Base-by-base conservation (phyloP, 1,140 invertebrate species). In the Drosophila kanapiae region DNA sequence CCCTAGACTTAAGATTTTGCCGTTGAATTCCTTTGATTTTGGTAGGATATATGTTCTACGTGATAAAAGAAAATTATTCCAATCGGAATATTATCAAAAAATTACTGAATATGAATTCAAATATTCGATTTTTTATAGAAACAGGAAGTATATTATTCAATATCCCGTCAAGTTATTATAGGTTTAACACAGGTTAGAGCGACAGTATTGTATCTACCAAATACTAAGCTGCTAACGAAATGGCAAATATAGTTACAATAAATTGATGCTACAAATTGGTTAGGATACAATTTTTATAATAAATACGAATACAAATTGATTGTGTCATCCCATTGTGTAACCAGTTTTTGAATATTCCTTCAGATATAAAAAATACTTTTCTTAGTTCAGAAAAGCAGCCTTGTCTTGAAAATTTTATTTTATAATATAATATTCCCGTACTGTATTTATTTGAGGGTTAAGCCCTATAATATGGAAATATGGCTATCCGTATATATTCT, bases 401-500 rank as follows among this genome's bases (percentile, higher is more conserved):
- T 13, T 13, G 14, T 14, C 13, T 38, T 14, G 1, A 14, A n/a
- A n/a, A n/a, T 7, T 0, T 3, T 7, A 18, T 57, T 57, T 45
- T 42, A 8, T n/a, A 9, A 45, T 0, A 45, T 18, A 18, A 10
- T 35, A 18, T 37, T 14, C 4, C 6, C 2, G 7, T 18, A 0
- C n/a, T 45, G 0, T 45, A 0, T 11, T 27, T 23, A 6, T 33
- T 7, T 6, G 11, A 2, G 67, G 67, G 67, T 68, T 70, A 68
- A 70, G 45, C 31, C 60, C 43, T 72, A 31, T 35, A 60, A 72
- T 72, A 72, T 72, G 45, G 67, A 58, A 72, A 72, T 58, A 71
- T 18, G 6, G 9, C n/a, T 9, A 14, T 40, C 2, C 33, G 27
- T 51, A 23, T 48, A 49, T 58, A 31, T 43, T 54, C 45, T 23